Percentiles rank a stretch among this genome's conserved stretches.
These are phyloP conservation scores for Apamea crenata DNA, from an alignment of 2,888 invertebrate species.

Conservation along the genomic window DNA sequence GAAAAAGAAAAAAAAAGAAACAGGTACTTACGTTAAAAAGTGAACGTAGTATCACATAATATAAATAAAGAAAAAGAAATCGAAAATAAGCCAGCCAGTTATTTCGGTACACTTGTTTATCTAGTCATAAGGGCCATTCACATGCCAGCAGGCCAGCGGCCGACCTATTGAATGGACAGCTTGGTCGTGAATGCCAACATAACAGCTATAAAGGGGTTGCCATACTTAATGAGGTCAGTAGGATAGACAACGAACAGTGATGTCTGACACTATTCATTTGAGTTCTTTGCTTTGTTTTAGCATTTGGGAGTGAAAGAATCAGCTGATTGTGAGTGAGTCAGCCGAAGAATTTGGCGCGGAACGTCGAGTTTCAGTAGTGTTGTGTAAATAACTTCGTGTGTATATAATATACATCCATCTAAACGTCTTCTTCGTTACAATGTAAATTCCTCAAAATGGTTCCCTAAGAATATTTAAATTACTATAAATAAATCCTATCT, in stretches of 20 bases:
- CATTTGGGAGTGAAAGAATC: slow-evolving; percentile 35
- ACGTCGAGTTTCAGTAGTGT: slow-evolving; percentile 18
- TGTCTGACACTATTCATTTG: slow-evolving; percentile 19
- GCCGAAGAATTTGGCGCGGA: slow-evolving; percentile 49
- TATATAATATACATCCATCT: slow-evolving; percentile 9
- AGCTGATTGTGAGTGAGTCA: slow-evolving; percentile 54
- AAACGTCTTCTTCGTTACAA: slow-evolving; percentile 21
- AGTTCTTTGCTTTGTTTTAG: slow-evolving; percentile 43
- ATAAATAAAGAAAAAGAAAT: slow-evolving; percentile 46
- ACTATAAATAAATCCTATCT: slow-evolving; percentile 17
- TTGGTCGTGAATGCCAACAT: slow-evolving; percentile 50
- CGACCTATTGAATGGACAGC: slow-evolving; percentile 53
- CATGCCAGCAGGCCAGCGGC: slow-evolving; percentile 48
- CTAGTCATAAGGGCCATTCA: slow-evolving; percentile 62
- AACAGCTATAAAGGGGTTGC: slow-evolving; percentile 40
- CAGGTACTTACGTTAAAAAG: slow-evolving; percentile 59
- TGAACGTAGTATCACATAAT: slow-evolving; percentile 40
- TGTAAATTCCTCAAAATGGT: slow-evolving; percentile 26
- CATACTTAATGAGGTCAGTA: slow-evolving; percentile 41
- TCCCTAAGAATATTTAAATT: slow-evolving; percentile 18
- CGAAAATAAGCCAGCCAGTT: slow-evolving; percentile 47
- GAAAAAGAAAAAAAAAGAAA: slow-evolving; percentile 25
- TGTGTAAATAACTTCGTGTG: slow-evolving; percentile 32
- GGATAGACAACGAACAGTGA: slow-evolving; percentile 22
- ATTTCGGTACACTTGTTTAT: slow-evolving; percentile 61